These are phyloP conservation scores for Anagyrus pseudococci DNA, from an alignment of 2,888 invertebrate genomes.

Conservation along the genomic window DNA sequence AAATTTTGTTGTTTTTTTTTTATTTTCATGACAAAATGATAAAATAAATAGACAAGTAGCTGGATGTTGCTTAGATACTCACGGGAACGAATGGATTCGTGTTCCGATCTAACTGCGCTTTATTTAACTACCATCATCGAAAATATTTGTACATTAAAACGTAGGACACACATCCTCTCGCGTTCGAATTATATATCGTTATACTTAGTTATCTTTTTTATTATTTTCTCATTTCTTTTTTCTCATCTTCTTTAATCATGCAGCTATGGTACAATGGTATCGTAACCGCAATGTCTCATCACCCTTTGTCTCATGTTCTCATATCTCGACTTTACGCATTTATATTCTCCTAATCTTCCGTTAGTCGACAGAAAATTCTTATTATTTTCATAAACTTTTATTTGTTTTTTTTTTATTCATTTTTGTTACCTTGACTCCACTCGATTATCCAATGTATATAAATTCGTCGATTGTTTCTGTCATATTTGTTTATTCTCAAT, in stretches of 20 bases:
- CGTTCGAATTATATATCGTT: slow-evolving; percentile 54
- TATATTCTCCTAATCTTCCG: slow-evolving; percentile 22
- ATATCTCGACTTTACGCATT: slow-evolving; percentile 19
- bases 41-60: slow-evolving; percentile 24
- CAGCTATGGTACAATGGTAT: slow-evolving; percentile 59
- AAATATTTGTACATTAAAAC: slow-evolving; percentile 60
- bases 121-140: slow-evolving; percentile 56
- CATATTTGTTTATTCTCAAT: neutral
- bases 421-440: slow-evolving; percentile 40
- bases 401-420: slow-evolving; percentile 22
- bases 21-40: neutral
- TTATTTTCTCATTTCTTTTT: slow-evolving; percentile 13
- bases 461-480: slow-evolving; percentile 30
- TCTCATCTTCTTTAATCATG: slow-evolving; percentile 55
- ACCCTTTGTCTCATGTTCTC: slow-evolving; percentile 40
- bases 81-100: slow-evolving; percentile 47
- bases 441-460: slow-evolving; percentile 32
- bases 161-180: slow-evolving; percentile 53
- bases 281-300: slow-evolving; percentile 58
- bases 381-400: slow-evolving; percentile 10
- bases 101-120: slow-evolving; percentile 53
- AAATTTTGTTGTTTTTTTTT: neutral
- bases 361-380: slow-evolving; percentile 22
- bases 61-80: slow-evolving; percentile 43
- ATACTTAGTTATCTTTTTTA: slow-evolving; percentile 36